Evolutionary conservation across 2,888 invertebrate genomes (phyloP), one percentile per base, ranked within the genome.

Genomic region (Seira ritae): DNA sequence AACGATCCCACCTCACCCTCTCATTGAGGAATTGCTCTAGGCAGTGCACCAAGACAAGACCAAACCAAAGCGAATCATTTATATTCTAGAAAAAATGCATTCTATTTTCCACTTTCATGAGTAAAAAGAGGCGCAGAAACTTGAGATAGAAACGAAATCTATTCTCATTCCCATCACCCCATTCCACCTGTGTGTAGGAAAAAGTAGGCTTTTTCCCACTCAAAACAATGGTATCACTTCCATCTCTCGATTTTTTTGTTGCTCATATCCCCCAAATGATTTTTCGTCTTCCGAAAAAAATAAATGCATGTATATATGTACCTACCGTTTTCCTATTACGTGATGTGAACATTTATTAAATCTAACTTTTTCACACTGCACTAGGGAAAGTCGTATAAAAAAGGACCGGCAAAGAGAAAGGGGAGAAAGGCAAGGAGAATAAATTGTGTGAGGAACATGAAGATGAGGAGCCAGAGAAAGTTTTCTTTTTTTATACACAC

Each of bases 381-480:
- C n/a, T n/a, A n/a, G n/a, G n/a, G n/a, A n/a, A n/a, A n/a, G n/a
- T n/a, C n/a, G n/a, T n/a, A n/a, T n/a, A n/a, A n/a, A 15, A 22
- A 20, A 71, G 71, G 37, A 50, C 46, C 46, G 55, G 42, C 71
- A 71, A 17, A 20, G 15, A 23, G 71, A 71, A 46, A 55, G 17
- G 37, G 1, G 31, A 8, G 12, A 42, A 4, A 42, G 12, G 12
- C 3, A 17, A 19, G 23, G 37, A 50, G 17, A 42, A 31, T 37
- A 17, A 55, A 65, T n/a, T 73, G n/a, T 10, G 37, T 71, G 12
- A 10, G 65, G 60, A 50, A 73, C 31, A 77, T 62, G 55, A 70
- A 42, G 69, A 42, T 31, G 65, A 62, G 62, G 19, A 70, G 68
- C 31, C 50, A 24, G 68, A 55, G 37, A 77, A 70, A 77, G 75